A percentile compares a stretch with the other conserved stretches of the same genome.
Evolutionary conservation across 2,888 invertebrate genomes (phyloP).

Genomic region (Sepioteuthis lessoniana): DNA sequence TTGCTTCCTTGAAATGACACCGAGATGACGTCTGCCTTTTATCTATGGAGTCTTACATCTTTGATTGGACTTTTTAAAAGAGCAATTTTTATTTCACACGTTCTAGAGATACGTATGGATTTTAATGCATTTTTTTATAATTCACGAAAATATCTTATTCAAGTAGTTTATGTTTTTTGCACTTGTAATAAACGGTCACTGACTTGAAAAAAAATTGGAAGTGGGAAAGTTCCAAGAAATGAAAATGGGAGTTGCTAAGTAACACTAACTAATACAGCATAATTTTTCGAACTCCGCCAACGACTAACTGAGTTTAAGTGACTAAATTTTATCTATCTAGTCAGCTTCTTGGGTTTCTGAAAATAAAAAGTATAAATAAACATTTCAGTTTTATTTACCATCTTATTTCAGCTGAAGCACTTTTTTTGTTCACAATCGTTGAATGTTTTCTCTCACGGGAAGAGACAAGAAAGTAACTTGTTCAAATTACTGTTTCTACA

Average conservation of each 20-base stretch:
- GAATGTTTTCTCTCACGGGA: not conserved
- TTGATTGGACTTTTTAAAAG: too few relatives aligned
- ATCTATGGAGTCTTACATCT: too few relatives aligned
- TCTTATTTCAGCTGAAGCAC: not conserved
- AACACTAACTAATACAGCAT: not conserved
- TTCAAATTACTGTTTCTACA: conserved; percentile 8
- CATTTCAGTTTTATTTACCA: not conserved
- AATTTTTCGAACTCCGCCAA: not conserved
- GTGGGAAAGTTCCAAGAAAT: too few relatives aligned
- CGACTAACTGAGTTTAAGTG: not conserved
- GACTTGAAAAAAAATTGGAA: too few relatives aligned
- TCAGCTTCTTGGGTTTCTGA: not conserved
- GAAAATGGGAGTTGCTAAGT: not conserved
- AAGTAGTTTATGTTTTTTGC: too few relatives aligned
- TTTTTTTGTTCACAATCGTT: not conserved
- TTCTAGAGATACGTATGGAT: too few relatives aligned
- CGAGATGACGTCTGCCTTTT: too few relatives aligned
- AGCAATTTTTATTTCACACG: too few relatives aligned
- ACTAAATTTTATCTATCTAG: not conserved
- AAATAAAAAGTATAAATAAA: not conserved
- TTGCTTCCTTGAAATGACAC: too few relatives aligned
- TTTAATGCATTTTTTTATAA: too few relatives aligned
- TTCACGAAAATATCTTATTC: too few relatives aligned
- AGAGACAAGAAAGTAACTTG: not conserved
- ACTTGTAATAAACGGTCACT: too few relatives aligned